Evolutionary conservation across 1,140 invertebrate genomes (phyloP), one percentile per base, ranked within the genome.

Genomic region (Aricia agestis): DNA sequence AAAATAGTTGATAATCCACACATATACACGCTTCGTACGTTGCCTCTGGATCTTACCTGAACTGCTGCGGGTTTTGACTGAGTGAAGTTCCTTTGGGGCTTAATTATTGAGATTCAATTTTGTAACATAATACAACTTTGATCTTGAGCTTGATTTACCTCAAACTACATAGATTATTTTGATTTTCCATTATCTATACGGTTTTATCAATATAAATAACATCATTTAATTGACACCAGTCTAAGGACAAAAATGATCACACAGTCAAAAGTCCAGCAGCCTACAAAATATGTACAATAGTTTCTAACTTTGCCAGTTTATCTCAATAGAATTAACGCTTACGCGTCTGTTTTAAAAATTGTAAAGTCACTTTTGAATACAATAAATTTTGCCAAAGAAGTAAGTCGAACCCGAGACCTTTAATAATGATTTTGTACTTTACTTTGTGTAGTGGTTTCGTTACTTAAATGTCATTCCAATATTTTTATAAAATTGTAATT

Each of bases 301-400:
- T 83, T 87, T 83, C 74, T 77, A 82, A 82, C 69, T 82, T 86
- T 85, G 85, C 85, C 86, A 87, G 76, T 86, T 86, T 79, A 83
- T 84, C 82, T 87, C 84, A 90, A 87, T 87, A 87, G 82, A 76
- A 83, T 81, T 83, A 82, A 69, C 72, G 82, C 83, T 87, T 86
- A 72, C 67, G 86, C 82, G 80, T 85, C 79, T 87, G 85, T 86
- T 77, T 78, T 77, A 74, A 82, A 89, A 89, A 90, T 89, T 90
- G 88, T 89, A 87, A 90, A 90, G 87, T 83, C 89, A 89, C 85
- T 88, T 91, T 91, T 91, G 86, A 91, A 89, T 87, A 86, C 72
- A 78, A 85, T 72, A 74, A 72, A 87, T 85, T 87, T 89, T 91
- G 89, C 89, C 89, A 91, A 91, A 91, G 89, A 91, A 83, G 74